phyloP scores from a whole-genome alignment of 2,113 vertebrate species.

The Alosa alosa region DNA sequence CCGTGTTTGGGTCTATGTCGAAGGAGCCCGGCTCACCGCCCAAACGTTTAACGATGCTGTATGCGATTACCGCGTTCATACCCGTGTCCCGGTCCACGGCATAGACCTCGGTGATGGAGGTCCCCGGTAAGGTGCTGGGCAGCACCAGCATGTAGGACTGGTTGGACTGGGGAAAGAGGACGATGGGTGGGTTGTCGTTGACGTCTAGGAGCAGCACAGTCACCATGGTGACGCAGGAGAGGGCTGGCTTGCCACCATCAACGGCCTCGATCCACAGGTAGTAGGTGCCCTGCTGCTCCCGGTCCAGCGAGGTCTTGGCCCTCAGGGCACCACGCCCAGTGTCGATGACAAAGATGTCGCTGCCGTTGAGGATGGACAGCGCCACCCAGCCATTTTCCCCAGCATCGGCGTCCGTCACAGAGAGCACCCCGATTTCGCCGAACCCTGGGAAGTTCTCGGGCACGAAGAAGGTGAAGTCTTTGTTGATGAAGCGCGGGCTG shows the following conservation, averaged over 20 bases:
- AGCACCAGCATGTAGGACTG: conserved; percentile 94
- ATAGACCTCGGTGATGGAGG: conserved; percentile 95
- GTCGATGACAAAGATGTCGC: conserved; percentile 96
- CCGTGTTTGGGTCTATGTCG: conserved; percentile 90
- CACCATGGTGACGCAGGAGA: conserved; percentile 92
- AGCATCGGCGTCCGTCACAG: conserved; percentile 90
- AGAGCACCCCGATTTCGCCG: conserved; percentile 93
- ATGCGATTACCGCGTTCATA: conserved; percentile 98
- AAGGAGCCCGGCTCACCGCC: conserved; percentile 91
- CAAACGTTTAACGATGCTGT: conserved; percentile 93
- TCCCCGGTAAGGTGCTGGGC: conserved; percentile 91
- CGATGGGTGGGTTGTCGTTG: conserved; percentile 95
- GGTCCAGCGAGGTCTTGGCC: conserved; percentile 89
- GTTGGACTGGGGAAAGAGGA: conserved; percentile 96
- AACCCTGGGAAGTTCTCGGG: conserved; percentile 97
- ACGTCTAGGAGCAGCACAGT: conserved; percentile 93
- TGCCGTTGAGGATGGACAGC: conserved; percentile 91
- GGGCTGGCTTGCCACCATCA: conserved; percentile 89
- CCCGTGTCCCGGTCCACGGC: conserved; percentile 97
- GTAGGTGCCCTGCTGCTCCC: conserved; percentile 95
- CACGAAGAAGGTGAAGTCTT: conserved; percentile 97
- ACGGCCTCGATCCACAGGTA: conserved; percentile 89
- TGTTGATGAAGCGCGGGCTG: conserved; percentile 95
- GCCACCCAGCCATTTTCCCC: conserved; percentile 94
- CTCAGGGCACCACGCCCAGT: conserved; percentile 88